A percentile compares a stretch with the other conserved stretches of the same genome.
phyloP scores from a whole-genome alignment of 2,888 invertebrate genomes.

The Pachymerium ferrugineum region DNA sequence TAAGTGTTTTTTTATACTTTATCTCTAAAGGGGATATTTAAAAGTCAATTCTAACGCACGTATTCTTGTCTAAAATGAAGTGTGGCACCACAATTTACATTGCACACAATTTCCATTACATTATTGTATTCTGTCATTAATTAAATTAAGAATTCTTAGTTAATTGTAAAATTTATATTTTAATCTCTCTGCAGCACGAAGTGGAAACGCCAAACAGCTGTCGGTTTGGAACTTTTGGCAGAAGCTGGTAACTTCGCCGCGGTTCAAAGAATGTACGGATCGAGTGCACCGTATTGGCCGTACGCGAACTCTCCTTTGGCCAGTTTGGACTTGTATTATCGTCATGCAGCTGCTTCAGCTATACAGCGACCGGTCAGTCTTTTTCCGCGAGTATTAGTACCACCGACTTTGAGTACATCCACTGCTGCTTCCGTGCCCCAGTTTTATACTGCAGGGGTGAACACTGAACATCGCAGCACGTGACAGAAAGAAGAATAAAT shows the following conservation, averaged over 20 bases:
- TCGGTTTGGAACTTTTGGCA: constrained; percentile 89
- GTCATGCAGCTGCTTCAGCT: constrained; percentile 39
- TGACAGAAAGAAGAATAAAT: background rate
- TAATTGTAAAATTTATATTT: background rate
- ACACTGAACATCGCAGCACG: constrained; percentile 18
- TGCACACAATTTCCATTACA: no score
- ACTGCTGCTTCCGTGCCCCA: background rate
- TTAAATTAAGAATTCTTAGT: no score
- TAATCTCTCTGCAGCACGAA: constrained; percentile 68
- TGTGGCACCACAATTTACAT: no score
- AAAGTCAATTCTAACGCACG: no score
- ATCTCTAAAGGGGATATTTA: no score
- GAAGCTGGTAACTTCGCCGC: constrained; percentile 98
- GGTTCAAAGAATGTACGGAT: constrained; percentile 88
- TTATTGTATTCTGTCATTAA: background rate
- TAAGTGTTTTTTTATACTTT: no score
- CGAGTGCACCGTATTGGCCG: constrained; percentile 64
- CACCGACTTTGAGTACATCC: constrained; percentile 6
- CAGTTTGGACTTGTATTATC: constrained; percentile 40
- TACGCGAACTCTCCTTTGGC: constrained; percentile 47
- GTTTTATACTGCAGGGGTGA: background rate
- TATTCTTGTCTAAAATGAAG: no score
- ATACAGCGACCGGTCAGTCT: constrained; percentile 34
- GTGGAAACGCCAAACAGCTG: constrained; percentile 98
- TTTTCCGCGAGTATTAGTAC: constrained; percentile 31